Base-by-base conservation (phyloP, 2,113 vertebrate genomes). In the Lipophrys pholis region DNA sequence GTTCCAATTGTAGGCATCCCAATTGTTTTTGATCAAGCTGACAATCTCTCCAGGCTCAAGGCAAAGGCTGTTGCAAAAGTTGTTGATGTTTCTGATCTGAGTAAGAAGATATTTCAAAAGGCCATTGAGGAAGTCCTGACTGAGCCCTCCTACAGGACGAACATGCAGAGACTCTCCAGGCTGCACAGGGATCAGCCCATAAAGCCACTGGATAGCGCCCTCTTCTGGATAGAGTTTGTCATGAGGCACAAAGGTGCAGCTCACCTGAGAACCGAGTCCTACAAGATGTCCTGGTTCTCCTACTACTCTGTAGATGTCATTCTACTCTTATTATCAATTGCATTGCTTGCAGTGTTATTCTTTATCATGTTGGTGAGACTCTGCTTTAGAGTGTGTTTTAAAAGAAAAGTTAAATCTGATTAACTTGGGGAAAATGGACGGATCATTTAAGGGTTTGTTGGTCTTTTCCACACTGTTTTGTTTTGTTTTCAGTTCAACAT, bases 201-300 rank as follows among this genome's bases (percentile, higher is more conserved):
- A 53, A 73, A 62, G 8, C 90, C 94, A 1, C 38, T 93, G 30
- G 89, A 93, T 56, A 59, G 5, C 15, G 94, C 93, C 56, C 38
- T 93, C 78, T 94, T 92, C 88, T 94, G 93, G 92, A 93, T 92
- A 14, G 93, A 94, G 89, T 94, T 89, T 80, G 91, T 94, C 39
- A 93, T 94, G 76, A 91, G 90, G 58, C 90, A 94, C 79, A 90
- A 87, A 89, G 93, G 93, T 54, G 93, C 93, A 3, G 80, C 85
- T 70, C 93, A 94, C 78, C 84, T 94, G 12, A 89, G 82, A 41
- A 86, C 91, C 0, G 91, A 92, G 51, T 92, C 90, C 11, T 91
- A 91, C 83, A 89, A 52, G 67, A 78, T 93, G 62, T 80, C 92
- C 7, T 94, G 93, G 93, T 93, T 91, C 39, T 65, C 77, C 15